Base-by-base conservation (phyloP, 1,140 invertebrate genomes). In the Stenopsyche tienmushanensis region DNA sequence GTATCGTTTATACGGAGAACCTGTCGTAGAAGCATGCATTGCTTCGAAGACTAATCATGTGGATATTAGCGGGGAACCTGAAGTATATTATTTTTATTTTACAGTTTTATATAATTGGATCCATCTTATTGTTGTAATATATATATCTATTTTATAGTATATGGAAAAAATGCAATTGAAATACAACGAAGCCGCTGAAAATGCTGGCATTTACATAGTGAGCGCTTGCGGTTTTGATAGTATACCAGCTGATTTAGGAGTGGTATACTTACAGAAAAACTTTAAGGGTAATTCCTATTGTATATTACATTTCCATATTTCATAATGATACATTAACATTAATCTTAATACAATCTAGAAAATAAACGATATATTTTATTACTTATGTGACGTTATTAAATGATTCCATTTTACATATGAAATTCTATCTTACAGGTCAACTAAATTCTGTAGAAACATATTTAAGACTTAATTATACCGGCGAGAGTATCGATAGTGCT, bases 181-280 rank as follows among this genome's bases (percentile, higher is more conserved):
- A 69, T 95, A 96, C 76, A 82, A 92, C 72, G 80, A 88, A 57
- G 75, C 82, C 52, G 96, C 96, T 0, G 77, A 86, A 73, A 85
- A 93, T 57, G 88, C 88, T 15, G 88, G 82, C 3, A 81, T 95
- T 0, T 96, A 92, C 73, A 80, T 97, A 7, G 78, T 98, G 10
- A 93, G 91, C 69, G 88, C 93, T 9, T 97, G 94, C 80, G 96
- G 95, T 1, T 92, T 94, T 74, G 95, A 96, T 72, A 87, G 86
- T 65, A 90, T 98, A 70, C 94, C 95, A 2, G 83, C 85, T 44
- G 96, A 98, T 74, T 80, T 95, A 74, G 96, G 96, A 5, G 75
- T 90, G 1, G 73, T 89, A 9, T 93, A 84, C 73, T 75, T 92
- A 2, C 83, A 90, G 72, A 74, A 92, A 66, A 82, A 91, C 66